Conservation (phyloP, 2,797 vertebrate species). For the Jordanella pulchra region DNA sequence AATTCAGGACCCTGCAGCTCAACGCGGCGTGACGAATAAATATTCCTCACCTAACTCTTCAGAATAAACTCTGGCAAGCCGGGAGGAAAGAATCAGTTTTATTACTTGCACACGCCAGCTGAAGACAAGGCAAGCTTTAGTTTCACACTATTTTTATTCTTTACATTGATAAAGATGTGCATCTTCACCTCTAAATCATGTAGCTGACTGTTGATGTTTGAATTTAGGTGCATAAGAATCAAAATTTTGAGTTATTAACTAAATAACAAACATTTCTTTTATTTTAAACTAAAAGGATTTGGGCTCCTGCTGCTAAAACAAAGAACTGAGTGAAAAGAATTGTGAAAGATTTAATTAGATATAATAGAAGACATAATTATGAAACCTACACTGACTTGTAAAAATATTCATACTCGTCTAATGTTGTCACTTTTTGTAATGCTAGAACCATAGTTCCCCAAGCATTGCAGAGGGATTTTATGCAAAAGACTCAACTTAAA, state of each 20-base stretch:
- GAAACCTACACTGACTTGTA: no score
- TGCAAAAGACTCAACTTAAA: not conserved
- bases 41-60: conserved; percentile 58
- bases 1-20: conserved; percentile 54
- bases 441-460: not conserved
- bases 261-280: conserved; percentile 26
- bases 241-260: conserved; percentile 18
- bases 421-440: not conserved
- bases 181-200: conserved; percentile 38
- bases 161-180: conserved; percentile 1
- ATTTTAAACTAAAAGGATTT: conserved; percentile 44
- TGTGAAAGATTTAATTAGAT: conserved; percentile 15
- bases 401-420: not conserved
- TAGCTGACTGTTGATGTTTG: conserved; percentile 18
- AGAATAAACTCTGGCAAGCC: conserved; percentile 62
- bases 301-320: conserved; percentile 45
- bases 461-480: not conserved
- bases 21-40: conserved; percentile 68
- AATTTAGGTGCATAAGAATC: conserved; percentile 24
- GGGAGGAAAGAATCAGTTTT: conserved; percentile 47
- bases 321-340: conserved; percentile 30
- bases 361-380: not conserved
- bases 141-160: conserved; percentile 14
- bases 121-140: conserved; percentile 21
- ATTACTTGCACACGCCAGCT: conserved; percentile 43